Percentiles rank a stretch among this genome's conserved stretches.
phyloP scores from a whole-genome alignment of 2,888 invertebrate genomes.

The Caradrina kadenii region DNA sequence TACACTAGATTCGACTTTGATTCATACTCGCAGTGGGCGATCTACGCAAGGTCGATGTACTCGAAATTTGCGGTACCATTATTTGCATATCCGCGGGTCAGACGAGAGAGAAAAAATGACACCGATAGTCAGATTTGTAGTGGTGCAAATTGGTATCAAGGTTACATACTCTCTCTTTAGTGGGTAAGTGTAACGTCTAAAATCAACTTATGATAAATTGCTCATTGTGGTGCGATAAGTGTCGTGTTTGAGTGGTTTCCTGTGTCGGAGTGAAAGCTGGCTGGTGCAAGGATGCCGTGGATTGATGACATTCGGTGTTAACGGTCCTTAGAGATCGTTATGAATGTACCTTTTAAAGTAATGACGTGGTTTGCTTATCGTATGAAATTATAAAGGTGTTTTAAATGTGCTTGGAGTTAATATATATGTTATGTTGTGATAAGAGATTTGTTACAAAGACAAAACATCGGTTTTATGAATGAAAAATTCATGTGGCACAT shows the following conservation, averaged over 20 bases:
- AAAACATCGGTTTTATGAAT: no score
- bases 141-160: slow-evolving; percentile 88
- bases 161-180: slow-evolving; percentile 87
- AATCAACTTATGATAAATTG: slow-evolving; percentile 89
- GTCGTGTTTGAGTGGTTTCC: slow-evolving; percentile 86
- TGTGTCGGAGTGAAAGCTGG: slow-evolving; percentile 87
- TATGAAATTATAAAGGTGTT: slow-evolving; percentile 3
- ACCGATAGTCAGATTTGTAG: slow-evolving; percentile 80
- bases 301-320: slow-evolving; percentile 71
- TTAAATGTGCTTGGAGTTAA: slow-evolving; percentile 17
- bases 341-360: slow-evolving; percentile 45
- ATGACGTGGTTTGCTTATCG: slow-evolving; percentile 34
- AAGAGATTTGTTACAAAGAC: neutral
- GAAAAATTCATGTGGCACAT: no score
- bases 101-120: slow-evolving; percentile 86
- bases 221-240: slow-evolving; percentile 88
- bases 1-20: slow-evolving; percentile 83
- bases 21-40: slow-evolving; percentile 84
- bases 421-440: slow-evolving; percentile 1
- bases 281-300: slow-evolving; percentile 78
- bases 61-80: slow-evolving; percentile 87
- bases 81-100: slow-evolving; percentile 86
- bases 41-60: slow-evolving; percentile 87
- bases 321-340: slow-evolving; percentile 53
- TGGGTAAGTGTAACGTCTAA: slow-evolving; percentile 89